Percentiles rank a stretch among this genome's conserved stretches.
These are phyloP conservation scores for Athetis lepigone DNA, from an alignment of 2,888 invertebrate species.

Conservation along the genomic window DNA sequence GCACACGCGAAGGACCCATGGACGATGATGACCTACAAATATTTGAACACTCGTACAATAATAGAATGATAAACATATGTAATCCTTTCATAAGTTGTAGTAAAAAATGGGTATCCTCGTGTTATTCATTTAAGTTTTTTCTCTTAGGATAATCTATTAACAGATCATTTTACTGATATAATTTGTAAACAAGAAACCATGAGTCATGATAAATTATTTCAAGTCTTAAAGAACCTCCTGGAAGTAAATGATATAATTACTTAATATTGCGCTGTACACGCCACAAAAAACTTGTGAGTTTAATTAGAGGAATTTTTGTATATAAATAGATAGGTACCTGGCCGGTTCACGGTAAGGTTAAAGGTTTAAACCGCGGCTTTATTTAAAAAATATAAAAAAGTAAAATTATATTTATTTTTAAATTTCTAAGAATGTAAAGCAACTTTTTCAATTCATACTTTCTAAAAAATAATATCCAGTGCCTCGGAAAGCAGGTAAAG, in stretches of 20 bases:
- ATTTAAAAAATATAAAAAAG: too few species aligned
- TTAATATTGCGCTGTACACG: not conserved
- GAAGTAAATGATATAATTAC: not conserved
- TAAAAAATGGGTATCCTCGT: conserved; percentile 31
- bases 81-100: conserved; percentile 11
- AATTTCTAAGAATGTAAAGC: too few species aligned
- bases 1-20: too few species aligned
- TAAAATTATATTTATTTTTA: too few species aligned
- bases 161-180: not conserved
- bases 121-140: not conserved
- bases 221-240: conserved; percentile 4
- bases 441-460: too few species aligned
- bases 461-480: too few species aligned
- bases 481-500: too few species aligned
- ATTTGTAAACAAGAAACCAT: conserved; percentile 7
- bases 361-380: too few species aligned
- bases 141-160: not conserved
- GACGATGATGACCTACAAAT: too few species aligned
- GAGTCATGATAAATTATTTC: conserved; percentile 8
- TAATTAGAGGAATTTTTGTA: not conserved
- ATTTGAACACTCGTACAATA: not conserved
- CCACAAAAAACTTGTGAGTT: not conserved
- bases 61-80: conserved; percentile 3
- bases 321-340: too few species aligned
- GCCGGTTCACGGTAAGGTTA: too few species aligned